These are phyloP conservation scores for Drosophila seclusa DNA, from an alignment of 2,888 invertebrate species.

Conservation along the genomic window DNA sequence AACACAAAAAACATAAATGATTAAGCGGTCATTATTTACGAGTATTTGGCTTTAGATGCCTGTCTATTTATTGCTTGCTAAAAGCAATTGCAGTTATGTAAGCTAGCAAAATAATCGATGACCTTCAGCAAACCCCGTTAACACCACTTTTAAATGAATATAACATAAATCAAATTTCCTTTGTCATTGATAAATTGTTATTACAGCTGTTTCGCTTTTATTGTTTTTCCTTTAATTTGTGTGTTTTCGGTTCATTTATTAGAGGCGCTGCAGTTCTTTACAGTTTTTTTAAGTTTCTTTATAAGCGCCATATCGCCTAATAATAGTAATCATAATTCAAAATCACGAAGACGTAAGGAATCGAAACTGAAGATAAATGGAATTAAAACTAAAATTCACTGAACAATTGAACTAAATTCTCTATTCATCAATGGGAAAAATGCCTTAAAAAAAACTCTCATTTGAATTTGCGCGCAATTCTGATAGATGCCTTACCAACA, in stretches of 20 bases:
- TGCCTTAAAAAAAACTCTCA: not conserved
- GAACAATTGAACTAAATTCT: not conserved
- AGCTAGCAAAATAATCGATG: conserved; percentile 66
- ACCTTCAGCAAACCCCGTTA: conserved; percentile 4
- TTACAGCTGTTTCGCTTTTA: conserved; percentile 8
- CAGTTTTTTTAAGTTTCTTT: not conserved
- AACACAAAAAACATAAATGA: not conserved
- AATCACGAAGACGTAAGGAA: not conserved
- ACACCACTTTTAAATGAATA: not conserved
- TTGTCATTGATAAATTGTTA: conserved; percentile 67
- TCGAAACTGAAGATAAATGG: not conserved
- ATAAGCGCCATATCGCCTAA: no score
- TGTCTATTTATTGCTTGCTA: not conserved
- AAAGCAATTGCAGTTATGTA: conserved; percentile 58
- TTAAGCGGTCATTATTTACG: not conserved
- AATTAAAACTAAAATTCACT: not conserved
- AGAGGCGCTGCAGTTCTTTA: conserved; percentile 7
- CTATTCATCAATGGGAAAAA: not conserved
- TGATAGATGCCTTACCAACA: not conserved
- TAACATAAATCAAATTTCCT: conserved; percentile 2
- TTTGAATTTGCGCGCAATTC: conserved; percentile 8
- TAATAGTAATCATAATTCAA: not conserved
- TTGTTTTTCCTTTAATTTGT: conserved; percentile 2
- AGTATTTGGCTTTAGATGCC: not conserved
- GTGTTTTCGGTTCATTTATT: conserved; percentile 4